Conservation (phyloP, 1,140 invertebrate species). For the Gonioctena quinquepunctata region DNA sequence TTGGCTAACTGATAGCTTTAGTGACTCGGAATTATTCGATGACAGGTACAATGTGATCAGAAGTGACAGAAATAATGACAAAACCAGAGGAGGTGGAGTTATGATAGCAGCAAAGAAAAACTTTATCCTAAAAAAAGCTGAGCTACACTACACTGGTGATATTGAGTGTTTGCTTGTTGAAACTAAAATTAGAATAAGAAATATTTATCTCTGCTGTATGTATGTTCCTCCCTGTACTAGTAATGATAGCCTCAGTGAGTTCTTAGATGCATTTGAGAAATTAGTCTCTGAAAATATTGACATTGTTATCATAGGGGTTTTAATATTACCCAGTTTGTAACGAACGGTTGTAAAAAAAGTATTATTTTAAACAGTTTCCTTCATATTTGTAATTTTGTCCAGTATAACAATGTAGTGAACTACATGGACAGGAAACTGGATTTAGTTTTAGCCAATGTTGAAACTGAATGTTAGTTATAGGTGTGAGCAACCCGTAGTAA, state of each 20-base stretch:
- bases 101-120: not conserved
- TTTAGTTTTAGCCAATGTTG: not conserved
- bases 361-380: not conserved
- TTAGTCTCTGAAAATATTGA: not conserved
- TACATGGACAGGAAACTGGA: not conserved
- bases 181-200: not conserved
- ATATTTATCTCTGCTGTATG: not conserved
- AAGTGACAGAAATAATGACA: not conserved
- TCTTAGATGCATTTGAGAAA: not conserved
- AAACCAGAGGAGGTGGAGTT: conserved; percentile 1
- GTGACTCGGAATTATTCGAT: not conserved
- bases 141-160: not conserved
- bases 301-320: not conserved
- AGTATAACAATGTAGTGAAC: not conserved
- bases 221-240: not conserved
- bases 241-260: not conserved
- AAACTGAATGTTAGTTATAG: not conserved
- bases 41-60: not conserved
- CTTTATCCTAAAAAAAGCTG: not conserved
- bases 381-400: not conserved
- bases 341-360: not conserved
- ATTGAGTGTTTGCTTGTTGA: not conserved
- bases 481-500: not conserved
- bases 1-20: not conserved
- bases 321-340: not conserved